Percentiles rank a stretch among this genome's conserved stretches.
Evolutionary conservation across 35 echinoderm and acorn worm species (phyloP).

Genomic region (Strongylocentrotus purpuratus): DNA sequence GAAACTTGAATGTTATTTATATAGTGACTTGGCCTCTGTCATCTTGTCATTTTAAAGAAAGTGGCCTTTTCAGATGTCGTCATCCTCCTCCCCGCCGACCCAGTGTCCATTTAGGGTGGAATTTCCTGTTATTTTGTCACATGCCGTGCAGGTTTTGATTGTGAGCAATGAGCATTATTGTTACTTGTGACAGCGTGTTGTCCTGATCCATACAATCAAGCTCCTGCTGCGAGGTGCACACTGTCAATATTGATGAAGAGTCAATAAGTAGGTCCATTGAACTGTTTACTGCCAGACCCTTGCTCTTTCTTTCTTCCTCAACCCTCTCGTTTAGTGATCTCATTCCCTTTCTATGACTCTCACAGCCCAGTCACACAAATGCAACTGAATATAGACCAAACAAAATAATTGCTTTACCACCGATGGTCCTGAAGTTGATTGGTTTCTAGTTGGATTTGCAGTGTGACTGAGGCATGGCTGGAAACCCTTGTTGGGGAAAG

Average conservation of each 20-base stretch:
- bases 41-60: background rate
- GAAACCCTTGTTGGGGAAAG: background rate
- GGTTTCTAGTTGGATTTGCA: no score
- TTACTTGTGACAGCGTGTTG: conserved; percentile 36
- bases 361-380: no score
- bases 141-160: background rate
- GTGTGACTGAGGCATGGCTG: no score
- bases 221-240: conserved; percentile 12
- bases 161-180: conserved; percentile 17
- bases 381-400: no score
- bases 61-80: conserved; percentile 33
- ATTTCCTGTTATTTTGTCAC: conserved; percentile 15
- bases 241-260: conserved; percentile 40
- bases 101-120: conserved; percentile 19
- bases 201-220: conserved; percentile 2
- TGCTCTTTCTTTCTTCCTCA: background rate
- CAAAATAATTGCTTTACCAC: no score
- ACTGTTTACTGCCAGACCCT: background rate
- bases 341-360: no score
- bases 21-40: background rate
- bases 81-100: background rate
- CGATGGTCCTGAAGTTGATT: no score
- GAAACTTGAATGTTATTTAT: background rate
- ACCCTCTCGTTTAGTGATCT: background rate
- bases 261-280: conserved; percentile 20